These are phyloP conservation scores for Solenodon paradoxus DNA, from an alignment of 2,113 vertebrate species.

Conservation along the genomic window DNA sequence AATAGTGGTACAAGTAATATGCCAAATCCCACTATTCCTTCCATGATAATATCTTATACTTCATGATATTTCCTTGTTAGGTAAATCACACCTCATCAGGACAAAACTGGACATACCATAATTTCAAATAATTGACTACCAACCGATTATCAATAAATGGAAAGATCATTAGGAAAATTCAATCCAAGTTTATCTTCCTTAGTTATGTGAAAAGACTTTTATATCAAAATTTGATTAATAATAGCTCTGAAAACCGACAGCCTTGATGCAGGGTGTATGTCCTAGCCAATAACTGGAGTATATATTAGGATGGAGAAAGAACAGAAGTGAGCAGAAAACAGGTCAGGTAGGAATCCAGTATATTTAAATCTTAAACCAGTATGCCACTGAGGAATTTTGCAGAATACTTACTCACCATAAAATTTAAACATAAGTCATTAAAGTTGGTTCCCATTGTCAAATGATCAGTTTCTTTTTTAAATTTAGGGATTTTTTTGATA, in stretches of 20 bases:
- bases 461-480: not conserved
- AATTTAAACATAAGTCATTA: not conserved
- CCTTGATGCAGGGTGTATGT: not conserved
- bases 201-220: not conserved
- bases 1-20: not conserved
- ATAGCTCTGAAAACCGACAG: not conserved
- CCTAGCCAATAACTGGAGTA: not conserved
- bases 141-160: not conserved
- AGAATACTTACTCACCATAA: not conserved
- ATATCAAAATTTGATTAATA: not conserved
- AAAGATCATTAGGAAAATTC: not conserved
- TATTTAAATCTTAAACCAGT: not conserved
- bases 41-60: not conserved
- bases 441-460: not conserved
- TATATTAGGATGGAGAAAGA: not conserved
- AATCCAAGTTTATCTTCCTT: not conserved
- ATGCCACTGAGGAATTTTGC: not conserved
- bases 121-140: not conserved
- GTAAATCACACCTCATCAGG: not conserved
- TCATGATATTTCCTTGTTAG: not conserved
- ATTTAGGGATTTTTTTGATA: not conserved
- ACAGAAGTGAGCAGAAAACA: not conserved
- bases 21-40: not conserved
- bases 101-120: not conserved
- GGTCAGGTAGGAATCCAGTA: not conserved